Evolutionary conservation across 2,113 vertebrate genomes (phyloP), one percentile per base, ranked within the genome.

Genomic region (Castor canadensis): DNA sequence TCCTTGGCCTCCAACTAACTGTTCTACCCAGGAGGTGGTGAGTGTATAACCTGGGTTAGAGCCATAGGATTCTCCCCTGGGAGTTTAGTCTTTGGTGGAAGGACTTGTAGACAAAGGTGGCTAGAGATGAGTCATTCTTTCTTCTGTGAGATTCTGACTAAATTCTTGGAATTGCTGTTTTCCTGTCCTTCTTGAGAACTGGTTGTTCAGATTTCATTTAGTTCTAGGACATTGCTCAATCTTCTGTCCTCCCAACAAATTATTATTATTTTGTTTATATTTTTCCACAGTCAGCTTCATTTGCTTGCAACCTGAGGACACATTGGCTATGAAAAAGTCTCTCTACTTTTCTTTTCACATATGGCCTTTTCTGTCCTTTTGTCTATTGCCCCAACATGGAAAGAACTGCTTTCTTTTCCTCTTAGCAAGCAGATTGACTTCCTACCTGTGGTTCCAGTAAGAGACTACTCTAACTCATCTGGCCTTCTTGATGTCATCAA

Each of bases 81-180:
- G 28, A 58, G 47, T 30, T 73, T 40, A 43, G 60, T 58, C 35
- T 82, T 93, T 35, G 30, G 52, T 45, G 76, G 52, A 81, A 54
- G 66, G 32, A 75, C 28, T 73, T 54, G 9, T 12, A 49, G 20
- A 35, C 7, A 49, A 76, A 85, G 2, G 58, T 28, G 2, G 49
- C 71, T 6, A 1, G 56, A 52, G 64, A 45, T 49, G 67, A 93
- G 16, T 47, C 62, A 81, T 54, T 83, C 60, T 62, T 81, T 93
- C 17, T 75, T 86, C 77, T 79, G 54, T 89, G 87, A 92, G 58
- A 85, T 60, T 90, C 87, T 84, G 17, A 83, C 20, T 58, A 66
- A 95, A 85, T 96, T 93, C 52, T 79, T 76, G 28, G 75, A 96
- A 84, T 32, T 49, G 9, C 2, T 84, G 30, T 60, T 91, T 88